Evolutionary conservation across 2,797 vertebrate genomes (phyloP).

Genomic region (Corythornis leucogaster): DNA sequence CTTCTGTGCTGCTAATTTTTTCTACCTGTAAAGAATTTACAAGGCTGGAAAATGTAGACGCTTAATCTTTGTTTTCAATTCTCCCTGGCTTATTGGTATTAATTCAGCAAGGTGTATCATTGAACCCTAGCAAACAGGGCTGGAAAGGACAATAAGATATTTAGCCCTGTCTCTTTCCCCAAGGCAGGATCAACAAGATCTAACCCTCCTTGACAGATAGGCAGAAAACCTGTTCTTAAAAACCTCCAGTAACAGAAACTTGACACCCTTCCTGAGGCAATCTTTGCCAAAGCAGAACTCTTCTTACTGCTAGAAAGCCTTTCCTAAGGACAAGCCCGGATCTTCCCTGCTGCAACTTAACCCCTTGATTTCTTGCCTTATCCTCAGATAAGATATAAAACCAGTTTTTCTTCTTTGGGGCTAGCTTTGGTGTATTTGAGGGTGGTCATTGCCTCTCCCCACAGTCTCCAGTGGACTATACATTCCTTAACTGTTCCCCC

Average conservation of each 20-base stretch:
- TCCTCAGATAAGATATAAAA: background rate
- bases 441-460: background rate
- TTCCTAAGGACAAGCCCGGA: background rate
- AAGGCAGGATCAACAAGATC: slow-evolving; percentile 52
- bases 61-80: background rate
- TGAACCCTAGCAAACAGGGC: background rate
- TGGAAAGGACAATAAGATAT: slow-evolving; percentile 14
- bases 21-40: background rate
- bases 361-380: background rate
- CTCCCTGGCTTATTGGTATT: background rate
- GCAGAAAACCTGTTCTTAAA: slow-evolving; percentile 35
- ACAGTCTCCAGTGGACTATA: background rate
- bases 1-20: background rate
- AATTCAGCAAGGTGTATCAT: background rate
- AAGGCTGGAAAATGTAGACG: background rate
- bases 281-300: background rate
- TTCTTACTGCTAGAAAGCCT: background rate
- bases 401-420: background rate
- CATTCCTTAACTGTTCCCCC: background rate
- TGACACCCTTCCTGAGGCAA: slow-evolving; percentile 22
- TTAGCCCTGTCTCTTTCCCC: slow-evolving; percentile 22
- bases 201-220: slow-evolving; percentile 56
- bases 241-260: background rate
- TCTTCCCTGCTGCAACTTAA: slow-evolving; percentile 9
- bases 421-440: background rate